Conservation (phyloP, 2,113 vertebrate species). For the Hepsetus odoe region DNA sequence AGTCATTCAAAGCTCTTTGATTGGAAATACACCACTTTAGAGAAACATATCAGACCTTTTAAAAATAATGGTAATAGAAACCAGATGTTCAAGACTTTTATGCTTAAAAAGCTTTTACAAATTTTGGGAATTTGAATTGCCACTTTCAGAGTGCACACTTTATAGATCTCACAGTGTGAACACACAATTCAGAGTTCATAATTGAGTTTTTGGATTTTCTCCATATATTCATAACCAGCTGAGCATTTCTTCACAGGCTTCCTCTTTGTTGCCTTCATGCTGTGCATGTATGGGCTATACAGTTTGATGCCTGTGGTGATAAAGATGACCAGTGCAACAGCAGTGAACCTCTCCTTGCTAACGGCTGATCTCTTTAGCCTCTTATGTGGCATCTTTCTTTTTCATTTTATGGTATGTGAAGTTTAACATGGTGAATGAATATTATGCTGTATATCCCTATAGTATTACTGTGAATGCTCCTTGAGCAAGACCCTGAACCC, state of each 20-base stretch:
- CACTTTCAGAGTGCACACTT: no score
- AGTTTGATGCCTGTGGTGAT: constrained; percentile 94
- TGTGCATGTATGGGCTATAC: constrained; percentile 93
- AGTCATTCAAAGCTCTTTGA: no score
- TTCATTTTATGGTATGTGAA: constrained; percentile 80
- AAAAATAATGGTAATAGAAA: no score
- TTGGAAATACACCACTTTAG: no score
- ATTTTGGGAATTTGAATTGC: no score
- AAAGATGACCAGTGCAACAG: constrained; percentile 87
- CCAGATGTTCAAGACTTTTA: no score
- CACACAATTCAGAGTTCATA: background rate
- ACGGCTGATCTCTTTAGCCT: constrained; percentile 96
- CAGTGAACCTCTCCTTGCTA: constrained; percentile 92
- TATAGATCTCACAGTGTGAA: no score
- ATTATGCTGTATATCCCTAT: no score
- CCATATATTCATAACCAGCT: background rate
- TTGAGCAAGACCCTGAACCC: no score
- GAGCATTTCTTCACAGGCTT: constrained; percentile 69
- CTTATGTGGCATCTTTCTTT: constrained; percentile 91
- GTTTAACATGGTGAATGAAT: background rate
- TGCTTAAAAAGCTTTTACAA: no score
- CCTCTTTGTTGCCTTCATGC: constrained; percentile 81
- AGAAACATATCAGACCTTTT: no score
- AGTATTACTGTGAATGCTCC: no score
- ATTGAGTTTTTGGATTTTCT: background rate